A percentile compares a stretch with the other conserved stretches of the same genome.
phyloP scores from a whole-genome alignment of 2,888 invertebrate genomes.

The Globia sparganii region DNA sequence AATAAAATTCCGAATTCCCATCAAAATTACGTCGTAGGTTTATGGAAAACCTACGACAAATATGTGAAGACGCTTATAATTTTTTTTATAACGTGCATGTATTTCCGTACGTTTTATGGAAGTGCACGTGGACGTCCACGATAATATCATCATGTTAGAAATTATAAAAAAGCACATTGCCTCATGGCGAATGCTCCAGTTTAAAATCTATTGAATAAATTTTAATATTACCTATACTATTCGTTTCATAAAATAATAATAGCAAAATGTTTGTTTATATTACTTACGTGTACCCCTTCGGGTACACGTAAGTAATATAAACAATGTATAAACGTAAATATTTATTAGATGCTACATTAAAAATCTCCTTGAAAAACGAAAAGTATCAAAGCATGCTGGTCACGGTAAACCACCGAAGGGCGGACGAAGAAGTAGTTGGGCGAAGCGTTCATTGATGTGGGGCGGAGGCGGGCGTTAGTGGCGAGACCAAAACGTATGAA shows the following conservation, averaged over 20 bases:
- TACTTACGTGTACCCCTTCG: not conserved
- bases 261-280: not conserved
- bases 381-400: slow-evolving; percentile 72
- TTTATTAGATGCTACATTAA: not conserved
- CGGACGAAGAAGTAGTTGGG: slow-evolving; percentile 79
- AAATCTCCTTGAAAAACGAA: not conserved
- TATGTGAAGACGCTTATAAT: too few relatives aligned
- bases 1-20: too few relatives aligned
- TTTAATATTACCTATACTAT: not conserved
- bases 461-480: slow-evolving; percentile 80
- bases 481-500: slow-evolving; percentile 79
- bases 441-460: slow-evolving; percentile 85
- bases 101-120: too few relatives aligned
- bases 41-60: too few relatives aligned
- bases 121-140: too few relatives aligned
- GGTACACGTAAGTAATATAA: too few relatives aligned
- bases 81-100: too few relatives aligned
- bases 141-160: too few relatives aligned
- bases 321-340: not conserved
- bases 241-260: not conserved
- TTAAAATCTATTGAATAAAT: not conserved
- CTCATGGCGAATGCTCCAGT: not conserved
- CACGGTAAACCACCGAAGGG: slow-evolving; percentile 71
- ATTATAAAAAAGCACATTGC: too few relatives aligned
- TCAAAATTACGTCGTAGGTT: too few relatives aligned